These are phyloP conservation scores for Ahaetulla prasina DNA, from an alignment of 2,113 vertebrate genomes.

Conservation along the genomic window DNA sequence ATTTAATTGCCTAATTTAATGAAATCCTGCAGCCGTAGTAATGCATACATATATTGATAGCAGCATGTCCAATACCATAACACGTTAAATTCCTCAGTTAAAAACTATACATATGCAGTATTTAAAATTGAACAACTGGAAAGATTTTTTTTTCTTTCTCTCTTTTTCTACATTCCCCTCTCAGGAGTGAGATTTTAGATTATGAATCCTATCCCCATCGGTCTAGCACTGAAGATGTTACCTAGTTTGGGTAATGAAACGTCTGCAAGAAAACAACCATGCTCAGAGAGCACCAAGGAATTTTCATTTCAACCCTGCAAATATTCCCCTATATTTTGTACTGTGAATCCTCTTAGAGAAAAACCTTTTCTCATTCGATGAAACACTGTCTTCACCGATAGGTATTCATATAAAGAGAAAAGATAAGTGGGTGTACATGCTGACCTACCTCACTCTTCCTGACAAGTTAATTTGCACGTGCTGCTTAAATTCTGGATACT, in stretches of 20 bases:
- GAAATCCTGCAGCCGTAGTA: neutral
- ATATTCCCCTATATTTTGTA: neutral
- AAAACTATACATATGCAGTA: neutral
- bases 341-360: neutral
- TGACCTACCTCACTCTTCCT: slow-evolving; percentile 78
- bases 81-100: neutral
- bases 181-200: neutral
- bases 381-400: neutral
- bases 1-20: neutral
- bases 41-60: neutral
- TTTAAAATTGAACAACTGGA: neutral
- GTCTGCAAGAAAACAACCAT: neutral
- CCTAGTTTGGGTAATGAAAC: neutral
- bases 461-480: slow-evolving; percentile 79
- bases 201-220: neutral
- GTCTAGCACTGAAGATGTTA: neutral
- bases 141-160: neutral
- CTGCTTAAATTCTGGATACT: slow-evolving; percentile 85
- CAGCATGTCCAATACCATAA: neutral
- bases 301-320: neutral
- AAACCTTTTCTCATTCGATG: neutral
- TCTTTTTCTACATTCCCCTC: neutral
- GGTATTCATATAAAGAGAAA: neutral
- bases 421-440: neutral
- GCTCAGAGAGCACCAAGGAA: too few relatives aligned